Conservation (phyloP, 2,888 invertebrate species). For the Cheilosia vulpina region DNA sequence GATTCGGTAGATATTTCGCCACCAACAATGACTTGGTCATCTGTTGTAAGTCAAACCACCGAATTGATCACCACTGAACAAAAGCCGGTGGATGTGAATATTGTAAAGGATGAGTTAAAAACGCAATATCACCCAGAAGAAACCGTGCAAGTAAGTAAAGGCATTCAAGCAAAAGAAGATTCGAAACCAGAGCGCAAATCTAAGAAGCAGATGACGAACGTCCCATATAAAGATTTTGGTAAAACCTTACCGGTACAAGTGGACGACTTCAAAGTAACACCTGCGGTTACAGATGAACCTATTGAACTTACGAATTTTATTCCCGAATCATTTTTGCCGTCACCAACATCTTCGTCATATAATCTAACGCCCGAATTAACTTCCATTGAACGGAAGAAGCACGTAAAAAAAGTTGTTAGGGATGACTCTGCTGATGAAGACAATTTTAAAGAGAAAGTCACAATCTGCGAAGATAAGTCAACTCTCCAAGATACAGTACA, state of each 20-base stretch:
- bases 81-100: not conserved
- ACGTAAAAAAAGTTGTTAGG: not conserved
- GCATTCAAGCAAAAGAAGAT: not conserved
- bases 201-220: not conserved
- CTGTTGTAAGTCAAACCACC: conserved; percentile 63
- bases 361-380: conserved; percentile 9
- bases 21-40: conserved; percentile 21
- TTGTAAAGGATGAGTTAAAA: not conserved
- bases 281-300: not conserved
- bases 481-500: not conserved
- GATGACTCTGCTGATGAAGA: not conserved
- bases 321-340: not conserved
- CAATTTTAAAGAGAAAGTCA: not conserved
- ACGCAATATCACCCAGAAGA: not conserved
- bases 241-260: too few relatives aligned
- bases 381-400: not conserved
- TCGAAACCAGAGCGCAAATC: not conserved
- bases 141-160: not conserved
- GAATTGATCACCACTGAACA: conserved; percentile 24
- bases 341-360: conserved; percentile 31
- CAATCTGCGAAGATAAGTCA: not conserved
- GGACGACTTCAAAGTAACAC: not conserved
- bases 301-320: not conserved
- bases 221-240: not conserved
- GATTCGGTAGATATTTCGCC: not conserved